A percentile compares a stretch with the other conserved stretches of the same genome.
Evolutionary conservation across 2,888 invertebrate genomes (phyloP).

Genomic region (Actias luna): DNA sequence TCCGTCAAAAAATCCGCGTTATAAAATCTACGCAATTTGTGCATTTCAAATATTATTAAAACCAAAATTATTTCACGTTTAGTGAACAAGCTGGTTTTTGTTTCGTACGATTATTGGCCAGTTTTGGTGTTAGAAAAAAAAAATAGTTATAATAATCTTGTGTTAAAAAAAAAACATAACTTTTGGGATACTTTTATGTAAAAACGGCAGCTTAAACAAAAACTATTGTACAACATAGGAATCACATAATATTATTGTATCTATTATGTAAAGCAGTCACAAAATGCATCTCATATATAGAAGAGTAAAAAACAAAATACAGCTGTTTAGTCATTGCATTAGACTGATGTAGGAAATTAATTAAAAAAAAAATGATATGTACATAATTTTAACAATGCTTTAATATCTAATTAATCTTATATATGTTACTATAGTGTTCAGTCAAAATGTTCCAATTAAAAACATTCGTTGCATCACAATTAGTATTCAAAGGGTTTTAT

Average conservation of each 20-base stretch:
- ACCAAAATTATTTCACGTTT: not conserved
- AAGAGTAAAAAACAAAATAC: slow-evolving; percentile 21
- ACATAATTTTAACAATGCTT: slow-evolving; percentile 35
- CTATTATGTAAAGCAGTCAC: slow-evolving; percentile 25
- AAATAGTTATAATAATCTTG: not conserved
- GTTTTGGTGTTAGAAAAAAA: not conserved
- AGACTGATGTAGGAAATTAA: slow-evolving; percentile 72
- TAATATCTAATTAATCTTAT: not conserved
- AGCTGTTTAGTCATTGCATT: slow-evolving; percentile 68
- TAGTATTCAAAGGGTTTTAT: not conserved
- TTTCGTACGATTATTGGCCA: not conserved
- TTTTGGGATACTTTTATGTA: not conserved
- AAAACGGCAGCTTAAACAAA: slow-evolving; percentile 14
- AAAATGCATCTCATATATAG: slow-evolving; percentile 27
- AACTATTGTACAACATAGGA: slow-evolving; percentile 5
- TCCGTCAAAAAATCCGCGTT: too few species aligned
- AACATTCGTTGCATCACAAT: not conserved
- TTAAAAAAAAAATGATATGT: slow-evolving; percentile 12
- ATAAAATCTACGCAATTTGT: not conserved
- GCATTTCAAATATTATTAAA: not conserved
- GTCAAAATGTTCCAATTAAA: not conserved
- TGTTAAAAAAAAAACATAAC: not conserved
- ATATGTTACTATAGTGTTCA: not conserved
- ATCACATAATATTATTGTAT: slow-evolving; percentile 13
- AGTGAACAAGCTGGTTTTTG: not conserved